These are phyloP conservation scores for Micromesistius poutassou DNA, from an alignment of 2,797 vertebrate species.

Conservation along the genomic window DNA sequence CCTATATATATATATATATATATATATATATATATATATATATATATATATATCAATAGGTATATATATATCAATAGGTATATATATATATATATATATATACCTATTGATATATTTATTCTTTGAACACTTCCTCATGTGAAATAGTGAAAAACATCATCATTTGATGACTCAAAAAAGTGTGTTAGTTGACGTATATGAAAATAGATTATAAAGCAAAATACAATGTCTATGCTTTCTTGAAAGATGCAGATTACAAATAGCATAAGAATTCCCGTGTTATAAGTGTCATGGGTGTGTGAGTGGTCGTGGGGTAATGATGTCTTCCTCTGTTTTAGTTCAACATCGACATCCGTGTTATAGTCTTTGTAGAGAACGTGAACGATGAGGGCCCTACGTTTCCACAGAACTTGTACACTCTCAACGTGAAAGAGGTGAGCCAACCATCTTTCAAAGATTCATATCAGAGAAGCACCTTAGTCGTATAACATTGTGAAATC, in stretches of 20 bases:
- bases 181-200: too few relatives aligned
- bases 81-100: too few relatives aligned
- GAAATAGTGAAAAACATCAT: too few relatives aligned
- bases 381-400: slow-evolving; percentile 71
- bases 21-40: too few relatives aligned
- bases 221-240: too few relatives aligned
- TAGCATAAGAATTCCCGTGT: neutral
- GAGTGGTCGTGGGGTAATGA: neutral
- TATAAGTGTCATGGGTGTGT: neutral
- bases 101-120: too few relatives aligned
- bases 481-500: neutral
- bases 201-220: too few relatives aligned
- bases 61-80: too few relatives aligned
- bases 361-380: neutral
- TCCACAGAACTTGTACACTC: fast-evolving
- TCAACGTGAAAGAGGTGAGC: slow-evolving; percentile 62
- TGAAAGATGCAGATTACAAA: neutral
- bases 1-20: too few relatives aligned
- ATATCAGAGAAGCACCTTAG: neutral
- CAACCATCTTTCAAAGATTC: neutral
- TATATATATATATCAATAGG: too few relatives aligned
- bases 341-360: fast-evolving
- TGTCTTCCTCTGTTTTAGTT: slow-evolving; percentile 12
- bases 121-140: too few relatives aligned
- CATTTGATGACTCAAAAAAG: too few relatives aligned